Evolutionary conservation across 2,888 invertebrate genomes (phyloP).

Genomic region (Parascotia fuliginaria): DNA sequence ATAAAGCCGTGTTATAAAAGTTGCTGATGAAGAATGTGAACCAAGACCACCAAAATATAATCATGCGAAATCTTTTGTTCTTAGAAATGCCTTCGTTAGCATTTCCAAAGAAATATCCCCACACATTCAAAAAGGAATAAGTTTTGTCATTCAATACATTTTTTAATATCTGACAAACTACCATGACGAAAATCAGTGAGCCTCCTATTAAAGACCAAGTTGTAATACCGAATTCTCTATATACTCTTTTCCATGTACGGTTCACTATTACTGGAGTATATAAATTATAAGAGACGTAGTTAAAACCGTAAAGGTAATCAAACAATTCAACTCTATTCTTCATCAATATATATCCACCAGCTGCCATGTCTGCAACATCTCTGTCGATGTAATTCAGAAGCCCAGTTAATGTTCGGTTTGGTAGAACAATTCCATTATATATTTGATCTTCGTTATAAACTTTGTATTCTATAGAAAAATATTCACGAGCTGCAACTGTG

Average conservation of each 20-base stretch:
- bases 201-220: slow-evolving; percentile 61
- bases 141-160: slow-evolving; percentile 31
- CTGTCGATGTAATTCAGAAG: slow-evolving; percentile 51
- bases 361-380: slow-evolving; percentile 52
- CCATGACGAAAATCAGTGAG: slow-evolving; percentile 38
- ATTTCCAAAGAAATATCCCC: slow-evolving; percentile 61
- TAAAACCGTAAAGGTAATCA: slow-evolving; percentile 63
- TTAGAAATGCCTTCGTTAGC: slow-evolving; percentile 47
- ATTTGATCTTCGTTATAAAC: slow-evolving; percentile 26
- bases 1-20: slow-evolving; percentile 66
- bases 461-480: slow-evolving; percentile 48
- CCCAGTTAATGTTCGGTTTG: slow-evolving; percentile 59
- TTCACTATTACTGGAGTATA: slow-evolving; percentile 50
- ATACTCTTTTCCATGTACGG: slow-evolving; percentile 59
- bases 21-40: slow-evolving; percentile 64
- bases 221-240: slow-evolving; percentile 51
- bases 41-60: slow-evolving; percentile 64
- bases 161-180: slow-evolving; percentile 38
- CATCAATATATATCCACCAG: slow-evolving; percentile 58
- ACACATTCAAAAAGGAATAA: slow-evolving; percentile 48
- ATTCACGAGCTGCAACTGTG: slow-evolving; percentile 50
- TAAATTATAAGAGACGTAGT: slow-evolving; percentile 50
- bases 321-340: slow-evolving; percentile 58
- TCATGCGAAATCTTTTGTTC: slow-evolving; percentile 46
- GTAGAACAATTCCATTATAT: slow-evolving; percentile 51